phyloP scores from a whole-genome alignment of 2,797 vertebrate species.

The Moxostoma hubbsi region DNA sequence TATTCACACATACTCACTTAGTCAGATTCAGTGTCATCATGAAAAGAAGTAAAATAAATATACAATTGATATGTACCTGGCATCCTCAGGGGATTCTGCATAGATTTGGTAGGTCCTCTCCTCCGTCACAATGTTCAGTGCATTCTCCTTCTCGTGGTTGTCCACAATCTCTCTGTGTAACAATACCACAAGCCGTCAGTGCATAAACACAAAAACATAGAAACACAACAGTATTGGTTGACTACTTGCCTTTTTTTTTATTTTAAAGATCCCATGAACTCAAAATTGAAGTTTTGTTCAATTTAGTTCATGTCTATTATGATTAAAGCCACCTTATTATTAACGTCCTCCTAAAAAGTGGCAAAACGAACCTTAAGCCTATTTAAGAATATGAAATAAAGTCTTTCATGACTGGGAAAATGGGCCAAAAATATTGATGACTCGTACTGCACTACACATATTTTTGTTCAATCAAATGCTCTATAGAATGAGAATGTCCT shows the following conservation, averaged over 20 bases:
- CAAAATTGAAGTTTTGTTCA: too few species aligned
- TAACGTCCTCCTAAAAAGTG: too few species aligned
- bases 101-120: constrained; percentile 92
- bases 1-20: not conserved
- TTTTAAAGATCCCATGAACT: too few species aligned
- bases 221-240: not conserved
- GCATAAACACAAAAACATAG: not conserved
- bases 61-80: constrained; percentile 77
- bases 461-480: too few species aligned
- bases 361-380: too few species aligned
- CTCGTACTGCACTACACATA: too few species aligned
- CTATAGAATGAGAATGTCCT: too few species aligned
- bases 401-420: too few species aligned
- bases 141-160: constrained; percentile 94
- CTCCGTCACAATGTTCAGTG: constrained; percentile 88
- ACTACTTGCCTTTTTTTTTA: not conserved
- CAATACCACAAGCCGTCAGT: constrained; percentile 1
- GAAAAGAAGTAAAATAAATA: not conserved
- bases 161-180: constrained; percentile 87
- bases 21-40: not conserved
- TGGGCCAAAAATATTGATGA: too few species aligned
- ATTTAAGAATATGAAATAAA: too few species aligned
- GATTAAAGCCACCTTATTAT: too few species aligned
- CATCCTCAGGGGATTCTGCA: constrained; percentile 92
- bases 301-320: too few species aligned